A percentile compares a stretch with the other conserved stretches of the same genome.
Evolutionary conservation across 2,113 vertebrate genomes (phyloP).

Genomic region (Mesembrinibis cayennensis): DNA sequence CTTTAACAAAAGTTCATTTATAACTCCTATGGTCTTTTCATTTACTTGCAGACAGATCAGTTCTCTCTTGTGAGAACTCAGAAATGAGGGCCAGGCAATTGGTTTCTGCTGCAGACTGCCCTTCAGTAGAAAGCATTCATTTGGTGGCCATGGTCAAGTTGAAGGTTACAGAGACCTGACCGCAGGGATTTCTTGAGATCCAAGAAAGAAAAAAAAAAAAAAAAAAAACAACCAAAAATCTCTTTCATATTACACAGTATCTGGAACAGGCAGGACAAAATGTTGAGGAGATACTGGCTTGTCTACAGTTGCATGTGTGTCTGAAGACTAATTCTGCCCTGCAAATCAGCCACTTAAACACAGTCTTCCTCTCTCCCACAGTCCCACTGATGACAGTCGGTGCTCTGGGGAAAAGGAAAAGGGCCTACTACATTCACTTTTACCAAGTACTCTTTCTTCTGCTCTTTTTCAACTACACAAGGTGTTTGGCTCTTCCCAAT

Average conservation of each 20-base stretch:
- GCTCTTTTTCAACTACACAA: not conserved
- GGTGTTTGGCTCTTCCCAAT: not conserved
- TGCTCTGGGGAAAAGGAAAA: not conserved
- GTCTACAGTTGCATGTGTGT: not conserved
- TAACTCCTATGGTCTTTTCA: not conserved
- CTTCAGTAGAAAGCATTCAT: not conserved
- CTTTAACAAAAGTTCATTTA: not conserved
- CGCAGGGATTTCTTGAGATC: not conserved
- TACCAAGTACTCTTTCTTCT: not conserved
- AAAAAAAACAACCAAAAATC: not conserved
- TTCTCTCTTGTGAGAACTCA: not conserved
- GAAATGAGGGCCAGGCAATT: not conserved
- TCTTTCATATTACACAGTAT: not conserved
- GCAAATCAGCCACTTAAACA: not conserved
- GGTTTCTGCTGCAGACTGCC: not conserved
- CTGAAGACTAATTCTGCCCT: not conserved
- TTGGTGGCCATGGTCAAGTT: not conserved
- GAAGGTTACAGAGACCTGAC: not conserved
- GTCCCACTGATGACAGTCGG: not conserved
- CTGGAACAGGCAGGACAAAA: not conserved
- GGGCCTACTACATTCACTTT: not conserved
- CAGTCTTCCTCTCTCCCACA: not conserved
- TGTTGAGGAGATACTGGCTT: not conserved
- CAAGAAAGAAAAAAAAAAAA: not conserved
- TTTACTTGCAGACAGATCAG: not conserved